Evolutionary conservation across 1,140 invertebrate species (phyloP), one percentile per base, ranked within the genome.

Genomic region (Radopholus similis): DNA sequence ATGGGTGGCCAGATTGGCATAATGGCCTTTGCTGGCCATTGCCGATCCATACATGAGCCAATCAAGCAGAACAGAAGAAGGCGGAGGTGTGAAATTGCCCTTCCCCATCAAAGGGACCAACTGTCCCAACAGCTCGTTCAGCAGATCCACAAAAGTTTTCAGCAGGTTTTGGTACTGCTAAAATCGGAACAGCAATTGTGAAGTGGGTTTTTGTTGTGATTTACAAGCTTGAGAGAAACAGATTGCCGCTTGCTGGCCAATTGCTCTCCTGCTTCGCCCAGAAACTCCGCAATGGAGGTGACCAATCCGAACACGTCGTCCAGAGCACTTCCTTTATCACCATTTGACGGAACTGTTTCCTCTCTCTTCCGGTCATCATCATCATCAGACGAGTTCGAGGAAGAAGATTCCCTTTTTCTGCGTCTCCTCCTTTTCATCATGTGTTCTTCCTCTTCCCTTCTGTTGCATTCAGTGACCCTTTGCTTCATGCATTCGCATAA

Each of bases 101-200:
- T 15, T 40, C 9, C 18, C 18, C 30, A 64, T 63, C n/a, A 30
- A 13, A 4, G 63, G 18, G 6, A 26, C n/a, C 15, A 64, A 44
- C 23, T 34, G 4, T 9, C 32, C 28, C 38, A 64, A 15, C 40
- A 64, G 56, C 34, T 64, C 57, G n/a, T 64, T 64, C 32, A 64
- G 35, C 1, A 63, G 30, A 11, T 64, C 63, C 1, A 64, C 23
- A 23, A 64, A 64, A 15, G 60, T 42, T 63, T 64, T 54, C 4
- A 64, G 18, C 49, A 64, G 23, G 32, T 42, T 63, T 54, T 64
- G 63, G 18, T 53, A 64, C 42, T 64, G 63, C 63, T 64, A 21
- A 54, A 64, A 66, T 55, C 6, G 13, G 13, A 18, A 63, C 11
- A 37, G 21, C 8, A 38, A n/a, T 28, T 30, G 18, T 5, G 18